Percentiles rank a stretch among this genome's conserved stretches.
Evolutionary conservation across 2,797 vertebrate species (phyloP).

Genomic region (Enteromius afrohamiltoni): DNA sequence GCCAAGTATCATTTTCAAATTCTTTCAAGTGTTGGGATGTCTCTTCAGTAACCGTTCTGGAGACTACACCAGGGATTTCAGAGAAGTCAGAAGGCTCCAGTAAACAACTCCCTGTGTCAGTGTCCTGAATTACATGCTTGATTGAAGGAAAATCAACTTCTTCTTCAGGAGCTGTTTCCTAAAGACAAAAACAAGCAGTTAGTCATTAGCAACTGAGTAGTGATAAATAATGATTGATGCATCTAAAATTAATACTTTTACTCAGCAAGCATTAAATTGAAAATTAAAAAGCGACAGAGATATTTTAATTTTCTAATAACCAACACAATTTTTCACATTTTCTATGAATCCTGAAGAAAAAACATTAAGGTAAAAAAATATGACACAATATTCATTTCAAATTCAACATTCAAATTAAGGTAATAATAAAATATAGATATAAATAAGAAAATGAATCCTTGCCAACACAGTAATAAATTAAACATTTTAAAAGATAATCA

Average conservation of each 20-base stretch:
- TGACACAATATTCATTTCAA: no score
- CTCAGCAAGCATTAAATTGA: background rate
- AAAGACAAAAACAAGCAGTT: constrained; percentile 5
- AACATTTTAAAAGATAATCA: background rate
- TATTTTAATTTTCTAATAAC: background rate
- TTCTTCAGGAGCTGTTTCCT: constrained; percentile 40
- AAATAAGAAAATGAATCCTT: background rate
- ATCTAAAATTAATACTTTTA: background rate
- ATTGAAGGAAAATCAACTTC: constrained; percentile 5
- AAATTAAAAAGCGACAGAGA: background rate
- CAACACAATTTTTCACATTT: no score
- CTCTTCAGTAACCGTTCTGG: constrained; percentile 9
- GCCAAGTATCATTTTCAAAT: constrained; percentile 1
- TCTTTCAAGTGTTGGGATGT: constrained; percentile 5
- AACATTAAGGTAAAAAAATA: no score
- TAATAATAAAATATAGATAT: no score
- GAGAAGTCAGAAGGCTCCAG: background rate
- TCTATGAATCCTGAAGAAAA: background rate
- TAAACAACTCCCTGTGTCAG: constrained; percentile 2
- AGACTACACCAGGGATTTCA: background rate
- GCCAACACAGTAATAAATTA: background rate
- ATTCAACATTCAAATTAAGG: no score
- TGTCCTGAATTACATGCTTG: background rate
- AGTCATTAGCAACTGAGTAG: background rate
- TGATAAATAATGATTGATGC: background rate